Percentiles rank a stretch among this genome's conserved stretches.
These are phyloP conservation scores for Chaetodon auriga DNA, from an alignment of 2,113 vertebrate species.

Conservation along the genomic window DNA sequence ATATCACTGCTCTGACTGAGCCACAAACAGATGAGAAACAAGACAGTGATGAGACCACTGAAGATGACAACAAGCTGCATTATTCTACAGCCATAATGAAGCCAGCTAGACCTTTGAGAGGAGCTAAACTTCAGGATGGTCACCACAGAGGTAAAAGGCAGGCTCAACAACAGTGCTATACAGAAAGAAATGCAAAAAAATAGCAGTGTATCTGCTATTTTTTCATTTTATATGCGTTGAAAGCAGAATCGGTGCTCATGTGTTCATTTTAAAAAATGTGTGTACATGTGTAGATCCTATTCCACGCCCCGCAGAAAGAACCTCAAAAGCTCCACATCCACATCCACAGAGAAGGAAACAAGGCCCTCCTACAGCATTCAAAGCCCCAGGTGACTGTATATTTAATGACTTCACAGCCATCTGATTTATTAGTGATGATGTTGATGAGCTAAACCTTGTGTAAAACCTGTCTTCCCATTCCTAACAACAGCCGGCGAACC, in stretches of 20 bases:
- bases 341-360: not conserved
- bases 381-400: constrained; percentile 14
- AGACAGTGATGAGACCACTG: not conserved
- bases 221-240: not conserved
- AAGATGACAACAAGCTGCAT: not conserved
- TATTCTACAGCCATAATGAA: not conserved
- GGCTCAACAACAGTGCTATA: not conserved
- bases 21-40: not conserved
- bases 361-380: not conserved
- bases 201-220: not conserved
- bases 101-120: not conserved
- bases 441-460: not conserved
- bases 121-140: not conserved
- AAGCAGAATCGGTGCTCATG: not conserved
- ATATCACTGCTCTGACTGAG: constrained; percentile 5
- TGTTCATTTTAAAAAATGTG: not conserved
- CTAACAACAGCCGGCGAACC: not conserved
- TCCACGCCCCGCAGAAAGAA: not conserved
- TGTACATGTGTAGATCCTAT: not conserved
- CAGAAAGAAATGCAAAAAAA: not conserved
- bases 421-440: not conserved
- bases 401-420: not conserved
- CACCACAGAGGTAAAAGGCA: constrained; percentile 32
- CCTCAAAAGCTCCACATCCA: not conserved
- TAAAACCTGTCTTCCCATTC: not conserved